Base-by-base conservation (phyloP, 2,888 invertebrate species). In the Erebia aethiops region DNA sequence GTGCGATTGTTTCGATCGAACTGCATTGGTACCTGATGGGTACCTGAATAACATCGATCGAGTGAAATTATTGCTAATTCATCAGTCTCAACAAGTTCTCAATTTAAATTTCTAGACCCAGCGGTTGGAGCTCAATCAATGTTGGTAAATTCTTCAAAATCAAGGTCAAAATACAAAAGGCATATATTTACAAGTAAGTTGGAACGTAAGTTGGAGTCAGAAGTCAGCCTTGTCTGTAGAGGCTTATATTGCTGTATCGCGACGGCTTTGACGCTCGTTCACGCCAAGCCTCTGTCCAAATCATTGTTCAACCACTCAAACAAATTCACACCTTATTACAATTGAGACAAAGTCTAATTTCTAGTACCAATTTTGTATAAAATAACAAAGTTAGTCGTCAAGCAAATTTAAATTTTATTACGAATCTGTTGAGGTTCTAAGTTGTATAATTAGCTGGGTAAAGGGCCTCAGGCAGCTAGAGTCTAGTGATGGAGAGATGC, bases 391-490 rank as follows among this genome's bases (percentile, higher is more conserved):
- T 78, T 62, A 71, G 64, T 58, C 57, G 46, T 75, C 79, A 81
- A 77, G 77, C 69, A 71, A 86, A 80, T 84, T 80, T 79, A 79
- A 79, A 80, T 80, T 82, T 81, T 89, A 85, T 81, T 71, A 26
- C 46, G 43, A 69, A 71, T 43, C 46, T 1, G 16, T 71, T 82
- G 82, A 76, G 80, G 84, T 81, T 77, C 77, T 78, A 77, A 83
- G 82, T 84, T 76, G 54, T 63, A 66, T 68, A 68, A 71, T 66
- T 66, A 67, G 60, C 46, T 18, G 16, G n/a, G 51, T 26, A 67
- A 69, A 63, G 70, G 71, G 68, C 72, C 67, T 69, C 69, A 64
- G 72, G 66, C 72, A 69, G 71, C 54, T 52, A 66, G 64, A 65
- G 72, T 70, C 69, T 75, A 75, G 75, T 75, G 75, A 74, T 75